Conservation (phyloP, 35 echinoderm and acorn worm genomes). For the Heliocidaris tuberculata region DNA sequence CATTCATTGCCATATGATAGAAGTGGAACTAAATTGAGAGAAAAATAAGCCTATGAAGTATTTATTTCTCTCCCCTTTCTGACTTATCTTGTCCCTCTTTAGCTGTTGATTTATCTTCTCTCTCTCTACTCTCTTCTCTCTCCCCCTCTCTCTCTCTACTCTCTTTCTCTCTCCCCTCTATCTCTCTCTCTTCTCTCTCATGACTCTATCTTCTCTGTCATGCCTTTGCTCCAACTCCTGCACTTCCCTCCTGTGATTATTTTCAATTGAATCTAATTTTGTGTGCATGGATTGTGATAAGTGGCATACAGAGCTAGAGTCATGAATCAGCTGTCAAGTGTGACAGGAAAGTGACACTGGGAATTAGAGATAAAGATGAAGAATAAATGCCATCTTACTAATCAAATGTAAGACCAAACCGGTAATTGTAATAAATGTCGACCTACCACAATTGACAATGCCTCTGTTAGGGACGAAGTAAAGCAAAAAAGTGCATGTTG, state of each 20-base stretch:
- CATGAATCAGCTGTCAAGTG: neutral
- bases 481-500: neutral
- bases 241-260: neutral
- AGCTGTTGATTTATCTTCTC: no score
- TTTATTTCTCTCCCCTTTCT: neutral
- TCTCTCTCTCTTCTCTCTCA: neutral
- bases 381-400: neutral
- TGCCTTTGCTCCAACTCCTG: neutral
- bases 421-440: neutral
- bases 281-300: neutral
- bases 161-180: neutral
- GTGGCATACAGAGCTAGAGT: neutral
- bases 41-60: neutral
- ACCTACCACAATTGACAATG: neutral
- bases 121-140: neutral
- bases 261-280: slow-evolving; percentile 28
- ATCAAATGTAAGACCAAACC: neutral
- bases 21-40: neutral
- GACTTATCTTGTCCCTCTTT: no score
- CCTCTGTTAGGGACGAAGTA: neutral
- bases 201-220: neutral
- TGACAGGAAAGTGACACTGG: slow-evolving; percentile 11
- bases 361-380: neutral
- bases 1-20: neutral
- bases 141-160: neutral